phyloP scores from a whole-genome alignment of 2,113 vertebrate genomes.

The Poicephalus gulielmi region DNA sequence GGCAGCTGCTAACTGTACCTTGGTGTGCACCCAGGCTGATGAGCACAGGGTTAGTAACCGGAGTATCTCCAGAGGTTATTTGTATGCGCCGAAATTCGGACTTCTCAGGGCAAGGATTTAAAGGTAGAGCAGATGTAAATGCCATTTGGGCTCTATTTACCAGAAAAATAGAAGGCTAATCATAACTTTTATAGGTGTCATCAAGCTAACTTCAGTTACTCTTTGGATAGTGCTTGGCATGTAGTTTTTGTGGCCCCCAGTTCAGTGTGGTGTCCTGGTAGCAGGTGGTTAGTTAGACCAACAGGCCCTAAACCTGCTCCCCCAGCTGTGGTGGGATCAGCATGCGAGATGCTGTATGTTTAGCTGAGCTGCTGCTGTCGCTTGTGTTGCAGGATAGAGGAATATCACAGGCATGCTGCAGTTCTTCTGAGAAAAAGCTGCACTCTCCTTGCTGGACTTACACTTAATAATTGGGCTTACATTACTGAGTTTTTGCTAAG shows the following conservation, averaged over 20 bases:
- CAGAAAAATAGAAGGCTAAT: neutral
- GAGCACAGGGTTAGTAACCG: neutral
- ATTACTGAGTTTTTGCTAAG: neutral
- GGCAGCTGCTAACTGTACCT: neutral
- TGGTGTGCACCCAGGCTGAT: neutral
- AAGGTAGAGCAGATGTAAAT: neutral
- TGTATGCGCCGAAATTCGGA: neutral
- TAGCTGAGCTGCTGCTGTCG: neutral
- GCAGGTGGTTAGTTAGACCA: neutral
- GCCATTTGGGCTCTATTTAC: neutral
- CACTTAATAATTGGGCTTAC: neutral
- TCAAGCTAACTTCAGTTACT: neutral
- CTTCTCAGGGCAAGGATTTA: neutral
- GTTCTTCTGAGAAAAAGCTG: neutral
- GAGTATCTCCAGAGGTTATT: neutral
- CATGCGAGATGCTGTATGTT: accelerated
- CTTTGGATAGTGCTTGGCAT: neutral
- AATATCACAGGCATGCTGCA: neutral
- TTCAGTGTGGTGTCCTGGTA: neutral
- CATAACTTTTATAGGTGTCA: neutral
- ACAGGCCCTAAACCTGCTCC: neutral
- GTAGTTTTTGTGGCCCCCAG: neutral
- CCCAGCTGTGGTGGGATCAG: neutral
- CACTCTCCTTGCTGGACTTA: neutral
- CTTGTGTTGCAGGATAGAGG: neutral